Evolutionary conservation across 2,113 vertebrate species (phyloP).

Genomic region (Bos indicus): DNA sequence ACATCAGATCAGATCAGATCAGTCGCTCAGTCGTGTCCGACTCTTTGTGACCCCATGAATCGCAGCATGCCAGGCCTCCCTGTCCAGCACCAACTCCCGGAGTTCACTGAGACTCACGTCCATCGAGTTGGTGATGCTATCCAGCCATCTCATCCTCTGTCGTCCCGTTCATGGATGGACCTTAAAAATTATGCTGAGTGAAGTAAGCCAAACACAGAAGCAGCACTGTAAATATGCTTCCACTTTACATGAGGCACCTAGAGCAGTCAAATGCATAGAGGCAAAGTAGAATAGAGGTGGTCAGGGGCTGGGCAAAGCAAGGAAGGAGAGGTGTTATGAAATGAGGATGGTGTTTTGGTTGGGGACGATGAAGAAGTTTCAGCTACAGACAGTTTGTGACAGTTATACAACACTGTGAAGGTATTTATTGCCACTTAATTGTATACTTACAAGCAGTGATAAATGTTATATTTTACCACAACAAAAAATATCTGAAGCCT

Average conservation of each 20-base stretch:
- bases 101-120: too few species aligned
- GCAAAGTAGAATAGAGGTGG: background rate
- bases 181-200: background rate
- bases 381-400: background rate
- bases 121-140: too few species aligned
- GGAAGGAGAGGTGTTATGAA: background rate
- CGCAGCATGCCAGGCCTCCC: too few species aligned
- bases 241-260: background rate
- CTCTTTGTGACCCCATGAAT: too few species aligned
- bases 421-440: background rate
- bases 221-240: background rate
- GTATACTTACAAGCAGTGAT: background rate
- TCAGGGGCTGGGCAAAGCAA: background rate
- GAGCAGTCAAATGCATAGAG: background rate
- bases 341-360: background rate
- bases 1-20: too few species aligned
- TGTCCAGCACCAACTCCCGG: too few species aligned
- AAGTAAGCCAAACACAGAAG: background rate
- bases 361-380: background rate
- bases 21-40: too few species aligned
- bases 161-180: background rate
- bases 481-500: background rate
- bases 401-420: background rate
- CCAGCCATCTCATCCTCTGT: too few species aligned
- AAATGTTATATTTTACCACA: background rate